A percentile compares a stretch with the other conserved stretches of the same genome.
Conservation (phyloP, 2,113 vertebrate species). For the Myiopsitta monachus region DNA sequence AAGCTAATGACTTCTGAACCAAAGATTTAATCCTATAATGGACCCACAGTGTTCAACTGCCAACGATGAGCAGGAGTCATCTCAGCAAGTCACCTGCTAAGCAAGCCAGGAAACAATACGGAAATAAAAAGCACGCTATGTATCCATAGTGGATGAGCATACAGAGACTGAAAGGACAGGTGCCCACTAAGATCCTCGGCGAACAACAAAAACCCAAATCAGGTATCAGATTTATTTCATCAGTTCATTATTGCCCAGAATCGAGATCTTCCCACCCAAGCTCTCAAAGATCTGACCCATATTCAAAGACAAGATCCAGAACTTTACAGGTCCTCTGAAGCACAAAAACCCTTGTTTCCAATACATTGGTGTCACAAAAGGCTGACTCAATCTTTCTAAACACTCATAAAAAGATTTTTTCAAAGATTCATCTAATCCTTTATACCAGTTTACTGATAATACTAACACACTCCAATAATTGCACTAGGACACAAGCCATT, state of each 20-base stretch:
- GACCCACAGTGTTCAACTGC: not conserved
- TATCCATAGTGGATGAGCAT: not conserved
- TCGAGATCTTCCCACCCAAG: not conserved
- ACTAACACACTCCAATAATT: not conserved
- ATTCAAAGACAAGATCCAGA: not conserved
- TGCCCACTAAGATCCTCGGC: not conserved
- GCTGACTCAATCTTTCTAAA: not conserved
- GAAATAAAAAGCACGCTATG: fast-evolving
- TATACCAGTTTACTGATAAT: not conserved
- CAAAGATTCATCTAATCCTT: not conserved
- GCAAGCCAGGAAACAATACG: not conserved
- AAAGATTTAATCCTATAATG: not conserved
- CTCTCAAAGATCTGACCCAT: not conserved
- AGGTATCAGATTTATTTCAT: not conserved
- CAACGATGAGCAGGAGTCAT: not conserved
- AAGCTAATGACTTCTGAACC: slow-evolving; percentile 1
- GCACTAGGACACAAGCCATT: not conserved
- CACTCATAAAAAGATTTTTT: not conserved
- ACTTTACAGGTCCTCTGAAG: not conserved
- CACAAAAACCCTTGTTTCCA: not conserved
- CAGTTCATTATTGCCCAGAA: not conserved
- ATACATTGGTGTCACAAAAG: not conserved
- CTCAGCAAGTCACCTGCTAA: not conserved
- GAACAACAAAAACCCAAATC: not conserved
- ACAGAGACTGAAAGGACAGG: not conserved